A percentile compares a stretch with the other conserved stretches of the same genome.
Evolutionary conservation across 2,113 vertebrate species (phyloP).

Genomic region (Lota lota): DNA sequence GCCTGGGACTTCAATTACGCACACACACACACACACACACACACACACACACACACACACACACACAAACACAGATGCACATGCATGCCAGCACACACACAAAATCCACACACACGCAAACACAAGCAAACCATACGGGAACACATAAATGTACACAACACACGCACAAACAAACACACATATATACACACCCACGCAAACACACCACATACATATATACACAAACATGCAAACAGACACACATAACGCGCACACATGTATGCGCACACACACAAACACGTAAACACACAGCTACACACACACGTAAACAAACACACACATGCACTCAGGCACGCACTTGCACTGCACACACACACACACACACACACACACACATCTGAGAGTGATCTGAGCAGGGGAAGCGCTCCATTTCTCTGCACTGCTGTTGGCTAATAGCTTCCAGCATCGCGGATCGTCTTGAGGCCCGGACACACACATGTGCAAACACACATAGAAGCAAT

Average conservation of each 20-base stretch:
- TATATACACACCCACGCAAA: background rate
- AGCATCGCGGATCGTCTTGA: conserved; percentile 59
- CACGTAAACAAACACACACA: conserved; percentile 6
- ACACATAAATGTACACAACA: background rate
- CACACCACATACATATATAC: background rate
- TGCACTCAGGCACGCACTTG: background rate
- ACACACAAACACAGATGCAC: background rate
- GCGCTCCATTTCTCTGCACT: conserved; percentile 69
- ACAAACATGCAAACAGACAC: too few species aligned
- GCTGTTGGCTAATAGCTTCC: conserved; percentile 73
- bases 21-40: conserved; percentile 12
- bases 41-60: conserved; percentile 11
- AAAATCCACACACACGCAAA: background rate
- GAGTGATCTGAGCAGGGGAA: conserved; percentile 65
- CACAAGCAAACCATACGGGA: conserved; percentile 10
- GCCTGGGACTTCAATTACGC: conserved; percentile 36
- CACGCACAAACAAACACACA: background rate
- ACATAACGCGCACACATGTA: too few species aligned
- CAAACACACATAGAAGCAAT: conserved; percentile 72
- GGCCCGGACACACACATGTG: conserved; percentile 35
- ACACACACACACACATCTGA: conserved; percentile 65
- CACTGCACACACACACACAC: background rate
- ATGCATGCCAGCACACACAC: conserved; percentile 7
- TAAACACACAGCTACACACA: too few species aligned
- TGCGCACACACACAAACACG: too few species aligned